Evolutionary conservation across 1,140 invertebrate genomes (phyloP).

Genomic region (Babylonia areolata): DNA sequence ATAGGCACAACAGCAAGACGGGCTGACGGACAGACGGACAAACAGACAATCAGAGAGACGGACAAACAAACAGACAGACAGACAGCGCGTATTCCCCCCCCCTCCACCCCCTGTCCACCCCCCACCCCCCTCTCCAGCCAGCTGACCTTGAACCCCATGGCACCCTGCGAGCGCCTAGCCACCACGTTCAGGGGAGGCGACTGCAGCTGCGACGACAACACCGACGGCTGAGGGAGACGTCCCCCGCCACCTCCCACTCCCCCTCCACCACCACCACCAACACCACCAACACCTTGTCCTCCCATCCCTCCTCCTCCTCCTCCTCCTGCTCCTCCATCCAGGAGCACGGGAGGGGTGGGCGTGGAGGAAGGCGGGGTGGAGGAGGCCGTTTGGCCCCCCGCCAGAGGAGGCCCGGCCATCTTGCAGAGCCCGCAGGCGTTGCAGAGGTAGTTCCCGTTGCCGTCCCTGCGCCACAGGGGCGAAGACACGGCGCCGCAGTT

Average conservation of each 20-base stretch:
- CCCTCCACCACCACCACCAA: neutral
- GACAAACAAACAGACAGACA: too few relatives aligned
- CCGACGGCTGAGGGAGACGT: neutral
- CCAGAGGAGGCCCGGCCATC: constrained; percentile 77
- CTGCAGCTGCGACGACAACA: neutral
- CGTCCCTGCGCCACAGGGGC: constrained; percentile 76
- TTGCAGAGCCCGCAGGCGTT: constrained; percentile 92
- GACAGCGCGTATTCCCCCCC: neutral
- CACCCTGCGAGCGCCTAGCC: neutral
- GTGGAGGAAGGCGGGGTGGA: neutral
- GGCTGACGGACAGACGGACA: too few relatives aligned
- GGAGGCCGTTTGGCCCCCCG: constrained; percentile 1
- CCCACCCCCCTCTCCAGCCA: neutral
- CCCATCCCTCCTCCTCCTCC: too few relatives aligned
- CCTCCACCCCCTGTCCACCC: neutral
- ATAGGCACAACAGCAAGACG: too few relatives aligned
- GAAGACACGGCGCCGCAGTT: constrained; percentile 77
- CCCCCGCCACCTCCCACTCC: neutral
- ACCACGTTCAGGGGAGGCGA: neutral
- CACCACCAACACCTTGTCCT: too few relatives aligned
- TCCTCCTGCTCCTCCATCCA: too few relatives aligned
- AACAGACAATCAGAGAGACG: too few relatives aligned
- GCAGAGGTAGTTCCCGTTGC: constrained; percentile 76
- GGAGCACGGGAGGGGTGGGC: too few relatives aligned
- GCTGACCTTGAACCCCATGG: too few relatives aligned